These are phyloP conservation scores for Ptiloglossa arizonensis DNA, from an alignment of 1,140 invertebrate species.

Conservation along the genomic window DNA sequence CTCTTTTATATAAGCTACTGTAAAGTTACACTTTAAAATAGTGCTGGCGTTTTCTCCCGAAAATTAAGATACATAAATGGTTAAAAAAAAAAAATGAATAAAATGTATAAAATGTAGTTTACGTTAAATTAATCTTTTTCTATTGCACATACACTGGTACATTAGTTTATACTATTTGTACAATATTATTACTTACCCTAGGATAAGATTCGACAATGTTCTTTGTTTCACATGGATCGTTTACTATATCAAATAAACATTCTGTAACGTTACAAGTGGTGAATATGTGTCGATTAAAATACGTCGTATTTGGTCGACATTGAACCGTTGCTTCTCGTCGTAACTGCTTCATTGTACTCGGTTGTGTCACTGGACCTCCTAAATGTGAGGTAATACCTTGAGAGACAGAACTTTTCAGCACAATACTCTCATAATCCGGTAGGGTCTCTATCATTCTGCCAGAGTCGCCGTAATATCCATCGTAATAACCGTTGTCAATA, in stretches of 20 bases:
- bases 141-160: too few species aligned
- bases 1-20: too few species aligned
- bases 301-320: slow-evolving; percentile 67
- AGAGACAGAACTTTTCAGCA: slow-evolving; percentile 73
- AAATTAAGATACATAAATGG: too few species aligned
- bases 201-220: slow-evolving; percentile 82
- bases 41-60: too few species aligned
- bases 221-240: slow-evolving; percentile 86
- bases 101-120: too few species aligned
- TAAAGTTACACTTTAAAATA: too few species aligned
- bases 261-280: slow-evolving; percentile 79
- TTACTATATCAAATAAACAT: slow-evolving; percentile 85
- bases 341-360: slow-evolving; percentile 73
- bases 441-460: slow-evolving; percentile 66
- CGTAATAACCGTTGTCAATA: slow-evolving; percentile 71
- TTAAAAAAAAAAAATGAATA: too few species aligned
- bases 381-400: slow-evolving; percentile 73
- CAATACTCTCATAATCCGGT: slow-evolving; percentile 60
- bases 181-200: slow-evolving; percentile 63
- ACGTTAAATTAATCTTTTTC: too few species aligned
- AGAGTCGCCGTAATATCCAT: slow-evolving; percentile 72
- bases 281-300: slow-evolving; percentile 61
- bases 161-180: too few species aligned
- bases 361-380: slow-evolving; percentile 77
- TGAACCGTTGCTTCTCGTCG: slow-evolving; percentile 76